Conservation (phyloP, 2,888 invertebrate species). For the Pterostichus niger region DNA sequence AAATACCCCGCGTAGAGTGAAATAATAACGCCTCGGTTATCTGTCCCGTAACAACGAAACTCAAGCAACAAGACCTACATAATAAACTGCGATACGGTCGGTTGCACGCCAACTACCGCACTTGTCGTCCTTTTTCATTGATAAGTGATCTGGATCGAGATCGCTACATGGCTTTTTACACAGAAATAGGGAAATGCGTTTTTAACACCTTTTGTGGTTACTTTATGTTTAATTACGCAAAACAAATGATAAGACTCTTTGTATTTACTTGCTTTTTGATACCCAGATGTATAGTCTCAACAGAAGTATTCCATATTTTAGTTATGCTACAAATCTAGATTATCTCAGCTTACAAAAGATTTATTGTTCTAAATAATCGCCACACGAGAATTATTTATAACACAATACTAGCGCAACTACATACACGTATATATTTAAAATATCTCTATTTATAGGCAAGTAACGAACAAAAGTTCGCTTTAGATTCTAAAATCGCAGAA, state of each 20-base stretch:
- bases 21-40: slow-evolving; percentile 59
- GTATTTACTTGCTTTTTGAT: too few species aligned
- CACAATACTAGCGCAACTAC: slow-evolving; percentile 12
- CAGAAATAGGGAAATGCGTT: slow-evolving; percentile 12
- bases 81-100: slow-evolving; percentile 59
- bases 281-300: too few species aligned
- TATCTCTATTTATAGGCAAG: too few species aligned
- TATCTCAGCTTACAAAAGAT: slow-evolving; percentile 47
- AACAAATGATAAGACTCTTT: neutral
- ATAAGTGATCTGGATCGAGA: slow-evolving; percentile 54
- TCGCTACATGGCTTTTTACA: slow-evolving; percentile 20
- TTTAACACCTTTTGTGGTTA: slow-evolving; percentile 31
- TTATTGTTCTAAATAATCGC: slow-evolving; percentile 27
- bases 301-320: neutral
- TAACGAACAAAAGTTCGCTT: too few species aligned
- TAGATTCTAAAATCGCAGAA: too few species aligned
- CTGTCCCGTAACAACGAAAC: slow-evolving; percentile 47
- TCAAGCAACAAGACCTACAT: slow-evolving; percentile 56
- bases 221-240: neutral
- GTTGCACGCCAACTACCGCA: slow-evolving; percentile 56
- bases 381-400: slow-evolving; percentile 28
- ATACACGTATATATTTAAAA: neutral
- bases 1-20: slow-evolving; percentile 28
- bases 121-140: slow-evolving; percentile 53
- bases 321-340: slow-evolving; percentile 48